A percentile compares a stretch with the other conserved stretches of the same genome.
phyloP scores from a whole-genome alignment of 2,113 vertebrate genomes.

The mouse (Mus musculus) region GRCm39 chr15:93010001-93010500 shows the following conservation, averaged over 20 bases:
- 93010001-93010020: too few species aligned
- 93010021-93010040: too few species aligned
- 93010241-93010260: slow-evolving; percentile 41
- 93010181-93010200: neutral
- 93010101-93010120: neutral
- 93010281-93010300: neutral
- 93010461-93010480: too few species aligned
- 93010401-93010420: too few species aligned
- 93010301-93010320: neutral
- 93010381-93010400: too few species aligned
- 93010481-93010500: too few species aligned
- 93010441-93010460: too few species aligned
- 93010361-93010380: too few species aligned
- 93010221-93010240: neutral
- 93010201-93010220: neutral
- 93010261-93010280: neutral
- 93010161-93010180: neutral
- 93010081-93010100: neutral
- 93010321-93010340: neutral
- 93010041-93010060: neutral
- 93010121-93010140: neutral
- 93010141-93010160: slow-evolving; percentile 9
- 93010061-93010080: neutral
- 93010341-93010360: too few species aligned
- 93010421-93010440: too few species aligned